phyloP scores from a whole-genome alignment of 2,888 invertebrate species.

The Therioaphis trifolii region DNA sequence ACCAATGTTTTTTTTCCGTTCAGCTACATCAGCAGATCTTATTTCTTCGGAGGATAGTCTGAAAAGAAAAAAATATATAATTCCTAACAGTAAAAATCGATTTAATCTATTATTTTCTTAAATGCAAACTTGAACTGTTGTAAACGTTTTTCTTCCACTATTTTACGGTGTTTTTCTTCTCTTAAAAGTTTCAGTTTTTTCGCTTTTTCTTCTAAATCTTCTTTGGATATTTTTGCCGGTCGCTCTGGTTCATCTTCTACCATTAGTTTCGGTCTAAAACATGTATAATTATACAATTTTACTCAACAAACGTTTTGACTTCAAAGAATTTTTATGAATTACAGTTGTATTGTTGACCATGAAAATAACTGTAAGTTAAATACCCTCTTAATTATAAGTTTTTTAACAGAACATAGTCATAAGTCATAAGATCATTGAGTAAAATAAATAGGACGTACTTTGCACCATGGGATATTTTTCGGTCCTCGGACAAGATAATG shows the following conservation, averaged over 20 bases:
- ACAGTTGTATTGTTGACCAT: not conserved
- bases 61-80: too few species aligned
- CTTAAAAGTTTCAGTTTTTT: not conserved
- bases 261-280: constrained; percentile 30
- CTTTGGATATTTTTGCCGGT: not conserved
- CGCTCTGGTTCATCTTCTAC: not conserved
- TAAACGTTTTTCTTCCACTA: constrained; percentile 53
- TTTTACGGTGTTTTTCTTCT: constrained; percentile 27
- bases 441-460: too few species aligned
- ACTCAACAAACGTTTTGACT: not conserved
- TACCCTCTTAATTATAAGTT: too few species aligned
- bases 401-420: too few species aligned
- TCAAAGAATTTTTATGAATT: not conserved
- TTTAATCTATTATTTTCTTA: too few species aligned
- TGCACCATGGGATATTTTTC: too few species aligned
- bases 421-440: too few species aligned
- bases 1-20: too few species aligned
- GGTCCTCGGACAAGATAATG: too few species aligned
- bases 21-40: too few species aligned
- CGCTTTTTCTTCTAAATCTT: constrained; percentile 17
- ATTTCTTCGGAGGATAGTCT: too few species aligned
- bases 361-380: not conserved
- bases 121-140: constrained; percentile 39
- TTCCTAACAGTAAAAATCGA: too few species aligned
- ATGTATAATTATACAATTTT: not conserved